Percentiles rank a stretch among this genome's conserved stretches.
Evolutionary conservation across 2,113 vertebrate species (phyloP).

Genomic region (Pipra filicauda): DNA sequence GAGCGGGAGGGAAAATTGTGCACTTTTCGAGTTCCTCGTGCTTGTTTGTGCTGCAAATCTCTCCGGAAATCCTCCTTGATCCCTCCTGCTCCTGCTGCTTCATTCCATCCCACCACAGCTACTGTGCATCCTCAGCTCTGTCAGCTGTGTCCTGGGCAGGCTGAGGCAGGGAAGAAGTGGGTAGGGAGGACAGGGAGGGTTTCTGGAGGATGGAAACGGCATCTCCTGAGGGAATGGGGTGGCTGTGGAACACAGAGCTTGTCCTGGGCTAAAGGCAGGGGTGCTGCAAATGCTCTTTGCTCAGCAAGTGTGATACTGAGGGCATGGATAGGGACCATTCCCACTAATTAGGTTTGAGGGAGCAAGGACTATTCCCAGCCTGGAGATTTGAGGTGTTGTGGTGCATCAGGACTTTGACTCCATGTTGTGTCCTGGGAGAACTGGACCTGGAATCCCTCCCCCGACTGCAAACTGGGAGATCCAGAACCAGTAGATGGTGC

Average conservation of each 20-base stretch:
- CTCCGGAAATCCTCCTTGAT: constrained; percentile 11
- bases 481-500: neutral
- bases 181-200: neutral
- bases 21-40: neutral
- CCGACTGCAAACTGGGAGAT: rapidly evolving
- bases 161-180: neutral
- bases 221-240: rapidly evolving
- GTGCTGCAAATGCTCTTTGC: neutral
- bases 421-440: neutral
- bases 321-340: no score
- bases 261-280: rapidly evolving
- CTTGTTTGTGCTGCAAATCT: constrained; percentile 54
- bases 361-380: rapidly evolving
- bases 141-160: rapidly evolving
- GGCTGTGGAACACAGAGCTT: rapidly evolving
- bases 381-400: neutral
- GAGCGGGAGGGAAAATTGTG: neutral
- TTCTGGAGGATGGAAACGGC: neutral
- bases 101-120: neutral
- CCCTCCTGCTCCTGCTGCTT: constrained; percentile 29
- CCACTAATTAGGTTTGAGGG: neutral
- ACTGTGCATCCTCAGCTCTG: neutral
- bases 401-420: neutral
- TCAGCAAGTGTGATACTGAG: neutral
- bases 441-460: neutral